Percentiles rank a stretch among this genome's conserved stretches.
phyloP scores from a whole-genome alignment of 2,797 vertebrate genomes.

The Lepilemur septentrionalis region DNA sequence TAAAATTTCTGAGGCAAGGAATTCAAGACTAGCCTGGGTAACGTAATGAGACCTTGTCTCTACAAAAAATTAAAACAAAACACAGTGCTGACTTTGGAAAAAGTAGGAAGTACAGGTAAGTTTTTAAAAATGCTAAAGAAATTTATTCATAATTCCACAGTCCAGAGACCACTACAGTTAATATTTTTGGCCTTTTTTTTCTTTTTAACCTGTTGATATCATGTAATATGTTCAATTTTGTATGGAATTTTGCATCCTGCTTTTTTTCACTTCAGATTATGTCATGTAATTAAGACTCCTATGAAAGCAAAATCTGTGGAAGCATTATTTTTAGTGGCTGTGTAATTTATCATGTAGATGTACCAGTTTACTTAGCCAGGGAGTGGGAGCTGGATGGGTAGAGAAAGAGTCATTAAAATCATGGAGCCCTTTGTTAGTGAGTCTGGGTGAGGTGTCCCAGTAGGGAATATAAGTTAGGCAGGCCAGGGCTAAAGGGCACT shows the following conservation, averaged over 20 bases:
- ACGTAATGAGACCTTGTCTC: not conserved
- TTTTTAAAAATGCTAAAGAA: not conserved
- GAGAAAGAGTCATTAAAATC: not conserved
- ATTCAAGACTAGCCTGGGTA: not conserved
- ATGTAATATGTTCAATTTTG: not conserved
- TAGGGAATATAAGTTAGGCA: not conserved
- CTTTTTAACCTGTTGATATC: not conserved
- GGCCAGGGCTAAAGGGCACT: not conserved
- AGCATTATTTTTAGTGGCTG: not conserved
- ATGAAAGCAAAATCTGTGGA: not conserved
- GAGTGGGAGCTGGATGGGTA: not conserved
- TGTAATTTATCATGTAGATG: not conserved
- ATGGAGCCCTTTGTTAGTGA: not conserved
- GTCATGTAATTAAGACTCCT: not conserved
- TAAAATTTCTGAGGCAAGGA: not conserved
- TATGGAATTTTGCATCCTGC: not conserved
- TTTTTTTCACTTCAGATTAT: not conserved
- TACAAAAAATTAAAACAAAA: not conserved
- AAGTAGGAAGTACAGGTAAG: not conserved
- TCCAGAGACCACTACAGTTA: not conserved
- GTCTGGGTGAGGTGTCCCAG: not conserved
- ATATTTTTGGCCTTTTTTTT: not conserved
- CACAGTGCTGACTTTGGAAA: not conserved
- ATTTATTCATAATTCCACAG: not conserved
- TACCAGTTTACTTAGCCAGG: not conserved